phyloP scores from a whole-genome alignment of 2,797 vertebrate genomes.

The Sebastes hubbsi region DNA sequence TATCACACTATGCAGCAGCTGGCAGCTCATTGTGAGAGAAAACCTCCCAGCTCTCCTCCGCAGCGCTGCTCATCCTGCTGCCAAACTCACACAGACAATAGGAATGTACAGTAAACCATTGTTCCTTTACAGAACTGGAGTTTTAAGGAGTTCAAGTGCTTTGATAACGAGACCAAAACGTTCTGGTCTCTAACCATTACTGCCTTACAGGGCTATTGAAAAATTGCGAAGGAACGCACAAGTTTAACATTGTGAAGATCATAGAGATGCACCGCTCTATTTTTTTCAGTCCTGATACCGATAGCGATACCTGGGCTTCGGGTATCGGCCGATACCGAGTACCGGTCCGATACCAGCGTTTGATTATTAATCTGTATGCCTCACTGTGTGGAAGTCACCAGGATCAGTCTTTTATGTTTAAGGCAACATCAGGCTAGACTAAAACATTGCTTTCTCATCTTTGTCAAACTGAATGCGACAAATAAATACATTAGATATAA shows the following conservation, averaged over 20 bases:
- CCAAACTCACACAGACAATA: not conserved
- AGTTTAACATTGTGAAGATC: not conserved
- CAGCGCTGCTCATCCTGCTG: slow-evolving; percentile 12
- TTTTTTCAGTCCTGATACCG: too few species aligned
- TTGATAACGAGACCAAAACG: not conserved
- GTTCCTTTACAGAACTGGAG: not conserved
- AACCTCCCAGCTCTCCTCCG: slow-evolving; percentile 48
- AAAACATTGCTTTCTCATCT: too few species aligned
- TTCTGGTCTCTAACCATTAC: not conserved
- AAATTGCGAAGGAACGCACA: not conserved
- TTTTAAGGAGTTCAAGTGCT: not conserved
- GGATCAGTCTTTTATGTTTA: too few species aligned
- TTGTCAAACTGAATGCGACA: too few species aligned
- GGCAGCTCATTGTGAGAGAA: slow-evolving; percentile 56
- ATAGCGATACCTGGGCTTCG: too few species aligned
- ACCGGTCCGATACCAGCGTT: too few species aligned
- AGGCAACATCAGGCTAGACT: too few species aligned
- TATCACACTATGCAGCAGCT: slow-evolving; percentile 38
- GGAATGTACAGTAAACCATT: not conserved
- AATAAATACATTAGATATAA: too few species aligned
- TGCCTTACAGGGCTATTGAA: not conserved
- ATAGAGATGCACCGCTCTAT: too few species aligned
- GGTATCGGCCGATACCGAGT: too few species aligned
- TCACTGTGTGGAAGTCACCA: too few species aligned
- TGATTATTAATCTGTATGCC: too few species aligned